A percentile compares a stretch with the other conserved stretches of the same genome.
Evolutionary conservation across 2,888 invertebrate species (phyloP).

Genomic region (Stenotaenia linearis): DNA sequence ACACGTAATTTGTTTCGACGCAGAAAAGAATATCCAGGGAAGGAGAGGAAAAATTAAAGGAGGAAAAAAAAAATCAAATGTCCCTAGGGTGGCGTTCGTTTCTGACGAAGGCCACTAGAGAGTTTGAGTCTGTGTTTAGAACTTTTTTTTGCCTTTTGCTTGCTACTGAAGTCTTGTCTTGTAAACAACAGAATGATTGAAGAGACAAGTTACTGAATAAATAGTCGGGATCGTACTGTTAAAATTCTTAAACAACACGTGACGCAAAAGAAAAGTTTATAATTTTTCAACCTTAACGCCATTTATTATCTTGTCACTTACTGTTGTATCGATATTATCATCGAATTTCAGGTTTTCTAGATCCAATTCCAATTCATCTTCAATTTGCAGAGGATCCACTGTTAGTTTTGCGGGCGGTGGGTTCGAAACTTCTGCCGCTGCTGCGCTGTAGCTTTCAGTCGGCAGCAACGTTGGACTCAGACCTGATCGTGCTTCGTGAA

Average conservation of each 20-base stretch:
- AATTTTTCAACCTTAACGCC: too few relatives aligned
- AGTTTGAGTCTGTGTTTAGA: not conserved
- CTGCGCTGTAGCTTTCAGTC: not conserved
- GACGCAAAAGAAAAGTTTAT: too few relatives aligned
- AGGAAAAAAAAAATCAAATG: not conserved
- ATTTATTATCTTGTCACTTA: conserved; percentile 42
- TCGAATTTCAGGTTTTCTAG: conserved; percentile 75
- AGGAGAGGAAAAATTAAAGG: not conserved
- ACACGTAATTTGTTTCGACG: conserved; percentile 3
- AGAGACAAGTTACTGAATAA: not conserved
- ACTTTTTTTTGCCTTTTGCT: not conserved
- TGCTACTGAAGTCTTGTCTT: conserved; percentile 2
- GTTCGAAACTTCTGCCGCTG: not conserved
- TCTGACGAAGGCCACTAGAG: not conserved
- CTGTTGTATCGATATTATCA: conserved; percentile 68
- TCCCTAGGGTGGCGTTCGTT: not conserved
- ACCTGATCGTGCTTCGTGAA: not conserved
- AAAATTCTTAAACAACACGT: not conserved
- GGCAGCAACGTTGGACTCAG: not conserved
- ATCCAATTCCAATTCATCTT: conserved; percentile 74
- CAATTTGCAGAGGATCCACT: conserved; percentile 48
- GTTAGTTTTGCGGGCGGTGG: not conserved
- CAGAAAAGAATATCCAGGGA: not conserved
- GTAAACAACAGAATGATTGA: conserved; percentile 3
- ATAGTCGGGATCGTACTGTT: not conserved